Evolutionary conservation across 2,797 vertebrate species (phyloP), one percentile per base, ranked within the genome.

Genomic region (Hipposideros larvatus): DNA sequence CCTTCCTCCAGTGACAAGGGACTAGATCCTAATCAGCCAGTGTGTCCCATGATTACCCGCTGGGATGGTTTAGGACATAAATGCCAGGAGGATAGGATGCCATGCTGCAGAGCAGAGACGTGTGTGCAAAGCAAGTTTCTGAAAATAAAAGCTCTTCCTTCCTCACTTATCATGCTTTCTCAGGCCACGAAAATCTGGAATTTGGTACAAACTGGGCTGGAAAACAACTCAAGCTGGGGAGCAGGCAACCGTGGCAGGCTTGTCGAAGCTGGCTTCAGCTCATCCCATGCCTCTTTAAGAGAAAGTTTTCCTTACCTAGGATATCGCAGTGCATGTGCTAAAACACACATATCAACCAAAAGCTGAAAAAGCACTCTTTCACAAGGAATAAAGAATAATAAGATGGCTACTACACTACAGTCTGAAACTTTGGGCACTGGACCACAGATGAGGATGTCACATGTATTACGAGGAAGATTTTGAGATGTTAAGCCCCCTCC

Each of bases 401-500:
- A 96, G 59, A 71, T 19, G 68, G 24, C 26, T 37, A 80, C 8
- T 46, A 75, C 11, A 14, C 26, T 68, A 14, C 1, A 31, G 11
- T 55, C 77, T 74, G 55, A 83, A 90, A 82, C 46, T 74, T 48
- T 43, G 26, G 71, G 63, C 82, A 15, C 4, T 48, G 43, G 34
- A 83, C 82, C 83, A 26, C 43, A 66, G 46, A 79, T 46, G 28
- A 15, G n/a, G 18, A 79, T 80, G 96, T 43, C 74, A 83, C 53
- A 59, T 84, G 7, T 66, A 65, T 94, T 87, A 84, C 11, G 79
- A 51, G 78, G 46, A 71, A 46, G 59, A 55, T 51, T 75, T 85
- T 89, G 77, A 95, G 46, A 43, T 87, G 11, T 51, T 82, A 21
- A 92, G 95, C 87, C 5, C 43, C 63, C 87, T 94, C 46, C 34